A percentile compares a stretch with the other conserved stretches of the same genome.
Evolutionary conservation across 2,797 vertebrate genomes (phyloP).

Genomic region (Ptychobarbus kaznakovi): DNA sequence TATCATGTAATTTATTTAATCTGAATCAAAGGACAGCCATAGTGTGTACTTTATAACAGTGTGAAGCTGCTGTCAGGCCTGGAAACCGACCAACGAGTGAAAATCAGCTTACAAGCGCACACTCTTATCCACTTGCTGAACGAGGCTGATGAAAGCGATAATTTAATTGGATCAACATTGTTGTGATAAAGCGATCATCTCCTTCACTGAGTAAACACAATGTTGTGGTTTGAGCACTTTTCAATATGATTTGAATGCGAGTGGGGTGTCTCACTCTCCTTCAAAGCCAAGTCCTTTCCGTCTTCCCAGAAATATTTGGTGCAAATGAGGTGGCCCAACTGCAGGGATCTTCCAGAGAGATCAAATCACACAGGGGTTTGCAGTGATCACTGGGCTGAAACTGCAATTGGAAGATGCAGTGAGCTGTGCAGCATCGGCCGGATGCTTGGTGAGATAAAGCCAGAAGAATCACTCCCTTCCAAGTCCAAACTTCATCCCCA

Average conservation of each 20-base stretch:
- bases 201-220: slow-evolving; percentile 33
- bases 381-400: slow-evolving; percentile 31
- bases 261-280: background rate
- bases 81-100: background rate
- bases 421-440: slow-evolving; percentile 31
- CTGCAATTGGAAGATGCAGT: slow-evolving; percentile 47
- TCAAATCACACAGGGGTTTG: slow-evolving; percentile 3
- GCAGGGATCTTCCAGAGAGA: background rate
- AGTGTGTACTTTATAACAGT: background rate
- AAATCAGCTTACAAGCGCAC: slow-evolving; percentile 68
- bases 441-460: slow-evolving; percentile 38
- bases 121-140: slow-evolving; percentile 66
- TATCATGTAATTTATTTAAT: background rate
- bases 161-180: slow-evolving; percentile 74
- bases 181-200: slow-evolving; percentile 74
- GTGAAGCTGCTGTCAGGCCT: background rate
- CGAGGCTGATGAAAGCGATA: slow-evolving; percentile 69
- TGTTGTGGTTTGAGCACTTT: slow-evolving; percentile 8
- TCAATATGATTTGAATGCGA: background rate
- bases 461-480: slow-evolving; percentile 29
- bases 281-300: slow-evolving; percentile 1
- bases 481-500: background rate
- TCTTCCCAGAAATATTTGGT: slow-evolving; percentile 29
- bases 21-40: background rate
- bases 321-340: slow-evolving; percentile 28